A percentile compares a stretch with the other conserved stretches of the same genome.
phyloP scores from a whole-genome alignment of 2,888 invertebrate species.

The Sinohyriopsis cumingii region DNA sequence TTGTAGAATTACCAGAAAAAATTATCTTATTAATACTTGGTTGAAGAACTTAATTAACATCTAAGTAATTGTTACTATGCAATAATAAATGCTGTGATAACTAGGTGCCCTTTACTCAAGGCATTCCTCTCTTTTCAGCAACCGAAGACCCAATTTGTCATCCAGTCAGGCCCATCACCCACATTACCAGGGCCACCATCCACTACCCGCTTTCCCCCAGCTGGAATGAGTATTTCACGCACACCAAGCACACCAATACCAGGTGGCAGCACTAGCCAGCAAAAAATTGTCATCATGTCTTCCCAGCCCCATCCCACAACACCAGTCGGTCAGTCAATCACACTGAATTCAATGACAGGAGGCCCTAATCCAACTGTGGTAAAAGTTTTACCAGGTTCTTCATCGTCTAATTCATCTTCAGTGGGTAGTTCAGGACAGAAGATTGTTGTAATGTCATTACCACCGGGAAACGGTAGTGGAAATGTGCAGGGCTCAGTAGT shows the following conservation, averaged over 20 bases:
- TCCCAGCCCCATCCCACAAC: slow-evolving; percentile 50
- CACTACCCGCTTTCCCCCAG: slow-evolving; percentile 28
- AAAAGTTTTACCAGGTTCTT: slow-evolving; percentile 42
- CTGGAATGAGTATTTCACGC: slow-evolving; percentile 12
- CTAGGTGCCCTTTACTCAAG: neutral
- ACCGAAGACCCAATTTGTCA: slow-evolving; percentile 53
- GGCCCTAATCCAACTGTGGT: slow-evolving; percentile 45
- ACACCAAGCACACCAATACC: slow-evolving; percentile 43
- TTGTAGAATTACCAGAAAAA: too few relatives aligned
- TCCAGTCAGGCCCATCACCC: slow-evolving; percentile 42
- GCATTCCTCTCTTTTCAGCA: slow-evolving; percentile 23
- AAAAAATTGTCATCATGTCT: slow-evolving; percentile 65
- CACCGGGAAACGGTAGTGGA: slow-evolving; percentile 27
- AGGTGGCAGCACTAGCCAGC: slow-evolving; percentile 33
- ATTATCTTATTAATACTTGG: too few relatives aligned
- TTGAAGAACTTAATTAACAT: too few relatives aligned
- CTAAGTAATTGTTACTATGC: neutral
- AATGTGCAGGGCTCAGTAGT: slow-evolving; percentile 9
- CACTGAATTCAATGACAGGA: slow-evolving; percentile 24
- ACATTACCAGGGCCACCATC: slow-evolving; percentile 40
- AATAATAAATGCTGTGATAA: neutral
- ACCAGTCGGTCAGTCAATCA: slow-evolving; percentile 29
- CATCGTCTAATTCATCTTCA: slow-evolving; percentile 19
- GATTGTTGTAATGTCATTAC: slow-evolving; percentile 56
- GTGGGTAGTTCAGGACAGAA: slow-evolving; percentile 35